These are phyloP conservation scores for Melipona bicolor DNA, from an alignment of 2,888 invertebrate genomes.

Conservation along the genomic window DNA sequence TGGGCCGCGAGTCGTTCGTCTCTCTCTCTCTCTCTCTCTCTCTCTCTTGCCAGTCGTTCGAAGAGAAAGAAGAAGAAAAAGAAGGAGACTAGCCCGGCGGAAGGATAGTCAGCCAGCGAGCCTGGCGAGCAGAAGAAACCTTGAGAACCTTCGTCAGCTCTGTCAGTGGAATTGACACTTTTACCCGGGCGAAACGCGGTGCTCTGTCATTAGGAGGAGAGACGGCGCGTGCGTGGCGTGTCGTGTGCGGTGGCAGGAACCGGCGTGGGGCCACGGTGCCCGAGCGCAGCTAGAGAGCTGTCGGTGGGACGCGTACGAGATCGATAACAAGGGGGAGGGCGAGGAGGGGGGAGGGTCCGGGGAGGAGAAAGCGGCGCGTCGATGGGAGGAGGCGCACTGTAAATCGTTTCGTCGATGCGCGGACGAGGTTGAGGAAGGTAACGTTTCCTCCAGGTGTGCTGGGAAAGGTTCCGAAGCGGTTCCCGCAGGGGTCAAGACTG, in stretches of 20 bases:
- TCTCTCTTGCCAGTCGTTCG: not conserved
- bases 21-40: not conserved
- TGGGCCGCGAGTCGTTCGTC: not conserved
- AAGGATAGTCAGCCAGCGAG: not conserved
- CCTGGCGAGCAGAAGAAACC: not conserved
- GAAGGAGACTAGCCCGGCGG: not conserved
- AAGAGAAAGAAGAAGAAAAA: not conserved
- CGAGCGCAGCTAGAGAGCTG: slow-evolving; percentile 26
- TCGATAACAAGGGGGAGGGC: slow-evolving; percentile 62
- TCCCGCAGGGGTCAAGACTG: slow-evolving; percentile 59
- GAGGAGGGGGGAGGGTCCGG: slow-evolving; percentile 1
- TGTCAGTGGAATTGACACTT: slow-evolving; percentile 64
- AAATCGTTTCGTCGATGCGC: slow-evolving; percentile 71
- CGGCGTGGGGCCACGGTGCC: slow-evolving; percentile 23
- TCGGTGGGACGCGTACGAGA: slow-evolving; percentile 60
- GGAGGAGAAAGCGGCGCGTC: not conserved
- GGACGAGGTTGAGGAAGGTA: slow-evolving; percentile 63
- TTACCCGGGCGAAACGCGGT: slow-evolving; percentile 50
- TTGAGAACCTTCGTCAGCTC: not conserved
- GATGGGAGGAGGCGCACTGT: slow-evolving; percentile 49
- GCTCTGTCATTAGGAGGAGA: slow-evolving; percentile 62
- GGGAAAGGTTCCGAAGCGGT: slow-evolving; percentile 60
- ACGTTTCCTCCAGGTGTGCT: slow-evolving; percentile 55
- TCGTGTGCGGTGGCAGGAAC: slow-evolving; percentile 40
- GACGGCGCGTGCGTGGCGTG: slow-evolving; percentile 70